Percentiles rank a stretch among this genome's conserved stretches.
phyloP scores from a whole-genome alignment of 1,140 invertebrate genomes.

The Tetranychus urticae region DNA sequence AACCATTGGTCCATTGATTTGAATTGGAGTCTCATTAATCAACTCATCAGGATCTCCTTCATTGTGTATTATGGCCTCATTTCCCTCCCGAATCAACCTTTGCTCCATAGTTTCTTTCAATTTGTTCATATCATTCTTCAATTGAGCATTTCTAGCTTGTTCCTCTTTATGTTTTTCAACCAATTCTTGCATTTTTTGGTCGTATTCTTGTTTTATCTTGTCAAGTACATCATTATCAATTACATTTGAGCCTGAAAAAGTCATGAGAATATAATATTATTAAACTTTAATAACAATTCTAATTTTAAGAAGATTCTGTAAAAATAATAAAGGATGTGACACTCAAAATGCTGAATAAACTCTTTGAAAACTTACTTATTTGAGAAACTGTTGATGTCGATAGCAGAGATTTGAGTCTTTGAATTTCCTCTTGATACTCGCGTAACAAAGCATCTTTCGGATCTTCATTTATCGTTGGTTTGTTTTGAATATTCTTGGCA shows the following conservation, averaged over 20 bases:
- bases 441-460: conserved; percentile 69
- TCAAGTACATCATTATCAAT: conserved; percentile 78
- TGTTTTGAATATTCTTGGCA: conserved; percentile 81
- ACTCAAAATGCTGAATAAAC: no score
- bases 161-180: conserved; percentile 30
- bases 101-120: conserved; percentile 31
- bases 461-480: conserved; percentile 75
- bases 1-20: neutral
- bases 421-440: conserved; percentile 66
- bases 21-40: neutral
- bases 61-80: neutral
- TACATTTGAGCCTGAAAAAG: conserved; percentile 27
- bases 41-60: neutral
- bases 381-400: conserved; percentile 3
- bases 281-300: no score
- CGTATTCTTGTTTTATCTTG: conserved; percentile 22
- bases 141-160: conserved; percentile 28
- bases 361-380: no score
- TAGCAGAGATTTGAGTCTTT: conserved; percentile 37
- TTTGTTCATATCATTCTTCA: conserved; percentile 31
- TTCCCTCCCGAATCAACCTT: conserved; percentile 17
- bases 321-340: no score
- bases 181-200: conserved; percentile 27
- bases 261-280: conserved; percentile 26
- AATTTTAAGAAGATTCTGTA: no score